These are phyloP conservation scores for Chromoteleia sp. DNA, from an alignment of 2,888 invertebrate species.

Conservation along the genomic window DNA sequence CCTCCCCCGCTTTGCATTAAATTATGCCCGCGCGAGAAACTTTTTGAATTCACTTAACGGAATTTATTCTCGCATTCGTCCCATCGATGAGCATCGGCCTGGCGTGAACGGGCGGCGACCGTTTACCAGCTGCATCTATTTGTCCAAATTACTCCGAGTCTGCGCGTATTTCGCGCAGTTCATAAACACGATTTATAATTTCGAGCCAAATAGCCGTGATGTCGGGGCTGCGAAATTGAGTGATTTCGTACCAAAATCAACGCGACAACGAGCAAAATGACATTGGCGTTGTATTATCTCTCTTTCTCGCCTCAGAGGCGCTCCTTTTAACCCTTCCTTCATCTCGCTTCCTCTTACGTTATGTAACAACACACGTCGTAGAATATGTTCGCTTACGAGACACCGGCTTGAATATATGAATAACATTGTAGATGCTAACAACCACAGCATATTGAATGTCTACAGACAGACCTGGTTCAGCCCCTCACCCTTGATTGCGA, in stretches of 20 bases:
- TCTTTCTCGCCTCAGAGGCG: constrained; percentile 58
- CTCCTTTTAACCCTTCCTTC: constrained; percentile 65
- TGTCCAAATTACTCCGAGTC: constrained; percentile 47
- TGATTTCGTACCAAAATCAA: constrained; percentile 67
- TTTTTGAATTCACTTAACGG: constrained; percentile 42
- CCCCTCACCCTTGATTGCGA: constrained; percentile 80
- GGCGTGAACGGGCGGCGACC: background rate
- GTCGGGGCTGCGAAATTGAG: constrained; percentile 66
- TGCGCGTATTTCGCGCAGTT: constrained; percentile 37
- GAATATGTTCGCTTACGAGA: constrained; percentile 74
- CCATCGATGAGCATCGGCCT: constrained; percentile 27
- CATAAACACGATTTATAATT: constrained; percentile 69
- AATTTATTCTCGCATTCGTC: constrained; percentile 9
- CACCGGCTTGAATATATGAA: constrained; percentile 82
- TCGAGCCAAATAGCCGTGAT: constrained; percentile 59
- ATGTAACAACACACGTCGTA: constrained; percentile 74
- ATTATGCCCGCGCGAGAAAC: constrained; percentile 35
- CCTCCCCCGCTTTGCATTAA: constrained; percentile 40
- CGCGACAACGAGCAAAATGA: constrained; percentile 61
- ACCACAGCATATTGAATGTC: constrained; percentile 82
- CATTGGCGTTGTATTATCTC: constrained; percentile 62
- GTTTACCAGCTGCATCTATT: constrained; percentile 43
- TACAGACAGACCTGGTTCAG: constrained; percentile 75
- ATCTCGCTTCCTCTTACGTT: constrained; percentile 69
- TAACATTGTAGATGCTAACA: constrained; percentile 83